These are phyloP conservation scores for Podotricha telesiphe DNA, from an alignment of 2,888 invertebrate species.

Conservation along the genomic window DNA sequence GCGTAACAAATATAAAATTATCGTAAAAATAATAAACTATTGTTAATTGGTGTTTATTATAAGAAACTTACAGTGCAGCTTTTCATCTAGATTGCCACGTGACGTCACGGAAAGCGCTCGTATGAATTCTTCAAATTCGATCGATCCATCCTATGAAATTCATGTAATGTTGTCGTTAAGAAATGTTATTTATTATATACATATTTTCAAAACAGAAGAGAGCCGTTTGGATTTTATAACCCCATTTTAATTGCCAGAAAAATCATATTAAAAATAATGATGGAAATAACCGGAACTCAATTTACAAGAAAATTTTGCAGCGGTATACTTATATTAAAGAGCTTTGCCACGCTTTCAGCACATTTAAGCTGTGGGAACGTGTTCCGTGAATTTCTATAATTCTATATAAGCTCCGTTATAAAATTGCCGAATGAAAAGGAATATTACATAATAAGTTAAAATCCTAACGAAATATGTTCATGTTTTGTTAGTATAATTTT, in stretches of 20 bases:
- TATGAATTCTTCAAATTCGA: constrained; percentile 99
- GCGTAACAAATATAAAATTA: too few species aligned
- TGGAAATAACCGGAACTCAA: neutral
- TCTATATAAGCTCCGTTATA: neutral
- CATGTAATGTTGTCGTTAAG: too few species aligned
- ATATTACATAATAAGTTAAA: neutral
- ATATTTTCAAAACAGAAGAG: neutral
- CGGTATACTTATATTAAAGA: neutral
- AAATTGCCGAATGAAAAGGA: neutral
- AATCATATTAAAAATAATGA: neutral
- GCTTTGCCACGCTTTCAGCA: neutral
- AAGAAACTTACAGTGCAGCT: constrained; percentile 96
- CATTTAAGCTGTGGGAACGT: neutral
- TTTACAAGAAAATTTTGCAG: neutral
- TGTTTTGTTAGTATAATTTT: constrained; percentile 18
- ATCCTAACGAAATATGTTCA: constrained; percentile 14
- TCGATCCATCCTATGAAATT: constrained; percentile 95
- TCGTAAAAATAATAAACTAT: too few species aligned
- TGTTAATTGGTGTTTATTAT: neutral
- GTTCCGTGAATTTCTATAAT: neutral
- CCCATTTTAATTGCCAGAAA: neutral
- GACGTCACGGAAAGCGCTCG: constrained; percentile 99
- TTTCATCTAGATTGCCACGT: constrained; percentile 98
- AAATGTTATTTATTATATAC: too few species aligned
- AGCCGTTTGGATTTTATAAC: neutral